These are phyloP conservation scores for Desmodus rotundus DNA, from an alignment of 2,113 vertebrate genomes.

Conservation along the genomic window DNA sequence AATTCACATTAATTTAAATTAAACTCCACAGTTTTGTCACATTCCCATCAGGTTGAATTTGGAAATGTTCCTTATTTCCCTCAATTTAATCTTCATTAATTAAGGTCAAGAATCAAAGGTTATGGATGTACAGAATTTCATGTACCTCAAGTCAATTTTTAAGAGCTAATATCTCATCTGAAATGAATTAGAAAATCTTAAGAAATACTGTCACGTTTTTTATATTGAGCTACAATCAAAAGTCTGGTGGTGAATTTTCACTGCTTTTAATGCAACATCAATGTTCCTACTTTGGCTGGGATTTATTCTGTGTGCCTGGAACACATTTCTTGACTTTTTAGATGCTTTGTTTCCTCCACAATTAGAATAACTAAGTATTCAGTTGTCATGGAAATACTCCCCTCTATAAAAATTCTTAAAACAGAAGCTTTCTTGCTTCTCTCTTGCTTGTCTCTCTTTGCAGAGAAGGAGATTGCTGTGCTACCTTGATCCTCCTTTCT, in stretches of 20 bases:
- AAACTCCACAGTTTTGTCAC: not conserved
- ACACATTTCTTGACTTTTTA: slow-evolving; percentile 76
- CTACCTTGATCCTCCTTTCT: slow-evolving; percentile 58
- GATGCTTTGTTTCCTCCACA: slow-evolving; percentile 73
- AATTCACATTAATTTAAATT: not conserved
- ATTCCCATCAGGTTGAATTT: not conserved
- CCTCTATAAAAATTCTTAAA: slow-evolving; percentile 75
- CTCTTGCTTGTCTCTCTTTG: slow-evolving; percentile 67
- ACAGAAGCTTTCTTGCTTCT: slow-evolving; percentile 73
- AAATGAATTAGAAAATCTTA: slow-evolving; percentile 47
- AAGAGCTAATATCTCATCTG: not conserved
- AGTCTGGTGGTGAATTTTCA: slow-evolving; percentile 20
- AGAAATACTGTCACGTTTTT: slow-evolving; percentile 16
- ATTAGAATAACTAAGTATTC: slow-evolving; percentile 83
- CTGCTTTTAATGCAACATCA: slow-evolving; percentile 34
- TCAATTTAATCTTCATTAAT: slow-evolving; percentile 24
- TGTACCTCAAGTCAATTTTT: not conserved
- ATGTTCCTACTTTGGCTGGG: slow-evolving; percentile 17
- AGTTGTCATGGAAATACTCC: slow-evolving; percentile 84
- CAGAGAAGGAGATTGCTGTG: slow-evolving; percentile 61
- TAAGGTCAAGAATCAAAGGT: not conserved
- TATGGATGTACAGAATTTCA: not conserved
- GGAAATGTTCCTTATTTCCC: not conserved
- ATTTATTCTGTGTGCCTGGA: slow-evolving; percentile 69
- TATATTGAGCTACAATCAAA: slow-evolving; percentile 45